phyloP scores from a whole-genome alignment of 1,140 invertebrate genomes.

The Fopius arisanus region DNA sequence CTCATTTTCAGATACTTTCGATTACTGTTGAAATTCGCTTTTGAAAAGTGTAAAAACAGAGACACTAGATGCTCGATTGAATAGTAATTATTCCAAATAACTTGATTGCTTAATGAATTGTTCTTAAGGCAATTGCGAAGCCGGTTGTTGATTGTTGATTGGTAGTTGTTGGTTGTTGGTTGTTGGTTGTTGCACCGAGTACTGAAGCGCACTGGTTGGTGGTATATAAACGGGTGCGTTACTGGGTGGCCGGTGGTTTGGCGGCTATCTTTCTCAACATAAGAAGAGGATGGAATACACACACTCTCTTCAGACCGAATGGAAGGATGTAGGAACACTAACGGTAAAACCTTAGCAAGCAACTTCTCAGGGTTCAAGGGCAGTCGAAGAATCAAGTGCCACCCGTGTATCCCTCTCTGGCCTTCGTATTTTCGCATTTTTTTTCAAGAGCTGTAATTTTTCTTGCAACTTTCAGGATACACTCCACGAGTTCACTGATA shows the following conservation, averaged over 20 bases:
- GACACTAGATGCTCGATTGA: no score
- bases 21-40: no score
- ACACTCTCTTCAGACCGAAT: conserved; percentile 19
- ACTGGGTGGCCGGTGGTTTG: conserved; percentile 33
- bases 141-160: conserved; percentile 23
- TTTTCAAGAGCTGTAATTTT: background rate
- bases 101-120: background rate
- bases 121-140: background rate
- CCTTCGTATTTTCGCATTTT: background rate
- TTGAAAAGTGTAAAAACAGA: no score
- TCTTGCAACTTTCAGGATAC: no score
- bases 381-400: conserved; percentile 38
- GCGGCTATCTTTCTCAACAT: conserved; percentile 35
- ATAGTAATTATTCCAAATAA: no score
- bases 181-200: conserved; percentile 26
- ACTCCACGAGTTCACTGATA: no score
- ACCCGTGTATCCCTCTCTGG: conserved; percentile 15
- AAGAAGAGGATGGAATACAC: conserved; percentile 55
- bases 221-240: conserved; percentile 20
- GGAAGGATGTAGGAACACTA: conserved; percentile 37
- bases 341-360: conserved; percentile 59
- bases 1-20: conserved; percentile 14
- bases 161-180: no score
- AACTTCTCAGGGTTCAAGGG: conserved; percentile 36
- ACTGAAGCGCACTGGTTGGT: conserved; percentile 24